Conservation (phyloP, 2,113 vertebrate genomes). For the Platysternon megacephalum region DNA sequence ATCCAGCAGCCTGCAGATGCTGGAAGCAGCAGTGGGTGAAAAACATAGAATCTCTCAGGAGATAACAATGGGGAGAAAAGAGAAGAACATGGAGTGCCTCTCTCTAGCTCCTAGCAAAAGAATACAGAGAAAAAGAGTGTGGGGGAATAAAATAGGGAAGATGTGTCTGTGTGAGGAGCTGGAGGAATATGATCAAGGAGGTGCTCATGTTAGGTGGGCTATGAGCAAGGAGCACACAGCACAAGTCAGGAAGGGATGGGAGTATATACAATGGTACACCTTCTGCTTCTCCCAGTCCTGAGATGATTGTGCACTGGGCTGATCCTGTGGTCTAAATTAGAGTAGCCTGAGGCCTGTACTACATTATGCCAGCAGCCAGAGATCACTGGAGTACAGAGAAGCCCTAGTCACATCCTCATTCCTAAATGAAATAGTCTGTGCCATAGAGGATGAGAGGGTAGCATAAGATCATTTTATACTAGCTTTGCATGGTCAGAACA, state of each 20-base stretch:
- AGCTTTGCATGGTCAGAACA: background rate
- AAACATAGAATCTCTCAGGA: background rate
- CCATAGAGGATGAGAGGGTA: rapidly evolving
- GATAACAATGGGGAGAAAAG: background rate
- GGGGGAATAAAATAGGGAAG: background rate
- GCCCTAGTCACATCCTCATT: background rate
- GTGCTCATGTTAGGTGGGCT: no score
- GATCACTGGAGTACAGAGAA: background rate
- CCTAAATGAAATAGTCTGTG: background rate
- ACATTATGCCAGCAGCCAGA: background rate
- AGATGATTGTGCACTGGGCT: background rate
- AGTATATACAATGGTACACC: background rate
- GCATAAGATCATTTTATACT: background rate
- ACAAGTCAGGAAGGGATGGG: background rate
- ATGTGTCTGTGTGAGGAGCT: background rate
- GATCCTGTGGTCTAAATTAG: background rate
- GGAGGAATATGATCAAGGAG: background rate
- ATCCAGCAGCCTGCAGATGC: background rate
- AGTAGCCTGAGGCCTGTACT: background rate
- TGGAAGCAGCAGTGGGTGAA: background rate
- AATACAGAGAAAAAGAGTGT: background rate
- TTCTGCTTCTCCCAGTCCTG: background rate
- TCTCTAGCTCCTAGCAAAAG: no score
- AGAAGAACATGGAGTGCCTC: background rate
- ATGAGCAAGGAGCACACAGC: background rate